Base-by-base conservation (phyloP, 2,797 vertebrate genomes). In the Ctenochaetus hawaiiensis region DNA sequence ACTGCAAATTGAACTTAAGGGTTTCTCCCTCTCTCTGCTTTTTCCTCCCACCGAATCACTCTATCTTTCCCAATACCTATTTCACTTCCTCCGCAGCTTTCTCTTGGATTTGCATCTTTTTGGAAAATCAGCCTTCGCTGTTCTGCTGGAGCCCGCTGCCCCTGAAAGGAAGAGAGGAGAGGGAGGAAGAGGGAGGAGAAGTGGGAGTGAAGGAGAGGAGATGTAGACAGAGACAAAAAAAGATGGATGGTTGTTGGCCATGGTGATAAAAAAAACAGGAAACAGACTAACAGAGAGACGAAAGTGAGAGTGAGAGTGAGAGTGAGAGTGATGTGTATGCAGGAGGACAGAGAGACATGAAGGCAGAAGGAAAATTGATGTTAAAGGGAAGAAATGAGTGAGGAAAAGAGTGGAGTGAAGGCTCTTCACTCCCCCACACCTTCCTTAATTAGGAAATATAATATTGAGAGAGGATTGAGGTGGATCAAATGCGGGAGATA, bases 1-100 rank as follows among this genome's bases (percentile, higher is more conserved):
- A 95, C 93, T 92, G 88, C 92, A 92, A 93, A 94, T 93, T 92
- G 90, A 94, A 95, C 90, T 89, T 90, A 65, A 77, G 84, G 72
- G 63, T 86, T 85, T 87, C 71, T 78, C 67, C 58, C 71, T 72
- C 65, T 30, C 76, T 75, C 72, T 80, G 71, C 75, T 74, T 61
- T 72, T 72, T 70, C 34, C 80, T 43, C 30, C 66, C 78, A 72
- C 67, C 47, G 44, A 83, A 84, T 87, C 77, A 71, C 67, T 87
- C 78, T 57, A 60, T 82, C 76, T 73, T 69, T 66, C 73, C 65
- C 22, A 12, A 72, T 75, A 34, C 45, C 65, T 14, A 4, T 59
- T 59, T 82, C 83, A 67, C 82, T 63, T 77, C 67, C 71, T 75
- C 71, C 22, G 47, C 74, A 57, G 67, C 74, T 78, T 61, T 66